Base-by-base conservation (phyloP, 1,140 invertebrate genomes). In the Hylaeus anthracinus region DNA sequence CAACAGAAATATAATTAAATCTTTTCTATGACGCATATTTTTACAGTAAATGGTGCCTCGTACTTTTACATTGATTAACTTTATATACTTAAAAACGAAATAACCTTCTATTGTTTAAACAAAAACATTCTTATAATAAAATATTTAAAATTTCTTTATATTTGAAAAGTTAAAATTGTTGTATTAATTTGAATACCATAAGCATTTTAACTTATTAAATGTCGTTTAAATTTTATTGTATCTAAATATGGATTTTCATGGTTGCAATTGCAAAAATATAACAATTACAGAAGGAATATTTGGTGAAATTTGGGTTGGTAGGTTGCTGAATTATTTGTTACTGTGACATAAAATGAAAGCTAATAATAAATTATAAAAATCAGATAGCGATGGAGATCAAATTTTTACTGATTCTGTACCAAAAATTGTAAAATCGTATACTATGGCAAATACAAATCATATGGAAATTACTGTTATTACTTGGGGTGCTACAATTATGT, bases 401-500 rank as follows among this genome's bases (percentile, higher is more conserved):
- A 56, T 43, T 53, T 51, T 63, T 1, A 26, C 12, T 12, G 69
- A 83, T 15, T n/a, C 55, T 37, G 9, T 55, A 41, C 63, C 84
- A 53, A 85, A 85, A 6, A 80, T 71, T 60, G 86, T 94, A 8
- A 93, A 93, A 81, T 90, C 91, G 3, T 94, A 92, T 81, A 95
- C 95, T 9, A 89, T 95, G 88, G 90, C 74, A 26, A 95, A 95
- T 88, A 82, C 88, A 41, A 94, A 94, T 84, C 90, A 92, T 39
- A 92, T 95, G 83, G 91, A 92, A 84, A 93, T 95, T 37, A 93
- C 94, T 78, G 85, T 96, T 0, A 95, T 96, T 72, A 95, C 93
- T 65, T 96, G 95, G 91, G 97, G 96, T 60, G 96, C 96, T 2
- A 95, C 95, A 5, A 95, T 97, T 8, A 94, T 95, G 3, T 95